Conservation (phyloP, 2,797 vertebrate genomes). For the Crax fasciolata region DNA sequence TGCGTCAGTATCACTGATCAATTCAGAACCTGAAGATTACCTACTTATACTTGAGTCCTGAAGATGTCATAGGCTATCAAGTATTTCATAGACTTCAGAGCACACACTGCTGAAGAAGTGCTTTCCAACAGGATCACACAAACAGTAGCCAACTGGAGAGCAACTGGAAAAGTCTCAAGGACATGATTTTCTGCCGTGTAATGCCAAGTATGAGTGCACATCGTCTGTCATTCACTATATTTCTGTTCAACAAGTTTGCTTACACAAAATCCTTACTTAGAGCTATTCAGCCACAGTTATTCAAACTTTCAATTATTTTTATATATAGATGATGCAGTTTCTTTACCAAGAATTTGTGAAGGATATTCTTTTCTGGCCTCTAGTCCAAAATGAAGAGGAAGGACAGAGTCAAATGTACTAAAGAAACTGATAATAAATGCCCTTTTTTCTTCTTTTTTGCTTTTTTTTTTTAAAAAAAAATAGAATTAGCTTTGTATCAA, state of each 20-base stretch:
- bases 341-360: neutral
- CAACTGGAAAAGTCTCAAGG: neutral
- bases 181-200: neutral
- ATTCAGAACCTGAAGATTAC: neutral
- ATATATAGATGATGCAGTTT: neutral
- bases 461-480: neutral
- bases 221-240: neutral
- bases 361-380: neutral
- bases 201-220: neutral
- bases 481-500: neutral
- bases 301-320: neutral
- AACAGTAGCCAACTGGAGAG: neutral
- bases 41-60: fast-evolving
- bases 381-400: neutral
- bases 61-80: neutral
- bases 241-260: neutral
- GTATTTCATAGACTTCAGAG: neutral
- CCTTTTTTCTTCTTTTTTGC: neutral
- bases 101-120: neutral
- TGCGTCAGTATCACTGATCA: neutral
- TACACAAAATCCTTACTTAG: neutral
- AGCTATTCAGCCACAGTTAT: neutral
- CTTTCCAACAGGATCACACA: neutral
- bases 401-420: neutral
- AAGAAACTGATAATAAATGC: neutral